Conservation (phyloP, 2,113 vertebrate genomes). For the Salvelinus sp. region DNA sequence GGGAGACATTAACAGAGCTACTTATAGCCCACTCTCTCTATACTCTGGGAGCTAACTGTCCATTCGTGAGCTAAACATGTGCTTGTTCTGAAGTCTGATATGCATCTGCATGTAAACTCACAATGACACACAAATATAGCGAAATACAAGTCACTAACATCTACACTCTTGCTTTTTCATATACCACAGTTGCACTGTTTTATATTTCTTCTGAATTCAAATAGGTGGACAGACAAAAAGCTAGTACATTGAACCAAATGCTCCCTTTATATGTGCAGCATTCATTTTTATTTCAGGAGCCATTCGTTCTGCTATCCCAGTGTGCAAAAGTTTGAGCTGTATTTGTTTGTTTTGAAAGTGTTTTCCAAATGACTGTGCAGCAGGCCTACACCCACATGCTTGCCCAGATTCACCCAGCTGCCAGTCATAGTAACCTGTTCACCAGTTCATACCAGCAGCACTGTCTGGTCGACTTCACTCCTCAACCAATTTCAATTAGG, state of each 20-base stretch:
- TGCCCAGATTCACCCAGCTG: conserved; percentile 36
- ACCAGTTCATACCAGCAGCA: neutral
- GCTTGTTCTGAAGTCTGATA: conserved; percentile 8
- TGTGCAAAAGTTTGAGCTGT: conserved; percentile 24
- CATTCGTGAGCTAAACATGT: conserved; percentile 34
- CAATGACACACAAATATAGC: conserved; percentile 12
- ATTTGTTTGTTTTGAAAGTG: conserved; percentile 25
- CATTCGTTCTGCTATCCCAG: neutral
- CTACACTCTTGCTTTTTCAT: neutral
- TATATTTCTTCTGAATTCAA: neutral
- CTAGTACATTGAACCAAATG: neutral
- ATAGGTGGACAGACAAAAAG: neutral
- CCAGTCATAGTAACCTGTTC: conserved; percentile 28
- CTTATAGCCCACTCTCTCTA: conserved; percentile 23
- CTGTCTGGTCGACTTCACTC: neutral
- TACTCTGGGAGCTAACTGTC: conserved; percentile 16
- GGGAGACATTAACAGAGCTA: conserved; percentile 33
- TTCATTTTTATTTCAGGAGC: neutral
- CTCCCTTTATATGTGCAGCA: neutral
- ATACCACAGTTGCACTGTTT: neutral
- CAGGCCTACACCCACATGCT: conserved; percentile 35
- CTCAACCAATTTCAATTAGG: neutral
- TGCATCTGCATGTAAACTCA: conserved; percentile 8
- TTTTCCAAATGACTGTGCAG: conserved; percentile 22
- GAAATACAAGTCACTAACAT: neutral